Base-by-base conservation (phyloP, 2,113 vertebrate species). In the Myiopsitta monachus region DNA sequence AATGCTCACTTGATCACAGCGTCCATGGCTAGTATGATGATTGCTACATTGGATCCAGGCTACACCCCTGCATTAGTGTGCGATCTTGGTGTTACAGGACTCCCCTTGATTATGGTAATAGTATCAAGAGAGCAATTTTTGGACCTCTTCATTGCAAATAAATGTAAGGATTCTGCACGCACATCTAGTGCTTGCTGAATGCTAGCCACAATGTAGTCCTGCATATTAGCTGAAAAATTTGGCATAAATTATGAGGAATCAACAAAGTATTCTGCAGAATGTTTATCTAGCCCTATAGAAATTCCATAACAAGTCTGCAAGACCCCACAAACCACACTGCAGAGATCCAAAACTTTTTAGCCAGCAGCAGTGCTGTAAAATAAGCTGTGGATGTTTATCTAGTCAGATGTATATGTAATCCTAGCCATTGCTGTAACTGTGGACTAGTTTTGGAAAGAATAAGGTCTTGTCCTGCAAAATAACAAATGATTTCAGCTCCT, bases 51-150 rank as follows among this genome's bases (percentile, higher is more conserved):
- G 73, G 98, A 98, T 94, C 98, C 98, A 85, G 98, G 98, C 83
- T 99, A 98, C 84, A 96, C 95, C 61, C 98, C 97, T 15, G 98
- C 98, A 49, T 92, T 99, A 67, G 96, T 97, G 83, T 98, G 98
- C 54, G 97, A 98, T 16, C 98, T 98, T 82, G 98, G 98, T 2
- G 98, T 98, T 84, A 98, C 98, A 4, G 98, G 98, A 17, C 98
- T 99, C 28, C 99, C 98, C 11, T 98, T 98, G 41, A 11, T 99
- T 96, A 98, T 98, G 98, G 98, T 98, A 97, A 68, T 94, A 63
- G 24, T 38, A 46, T 79, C 39, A 78, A 74, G 81, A 90, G 27
- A 76, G 21, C 15, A 85, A 15, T 87, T 63, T 30, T 84, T 47
- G 47, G 82, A 36, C 38, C 0, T 0, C 19, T 89, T 69, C 10